phyloP scores from a whole-genome alignment of 1,140 invertebrate genomes.

The Littorina saxatilis region DNA sequence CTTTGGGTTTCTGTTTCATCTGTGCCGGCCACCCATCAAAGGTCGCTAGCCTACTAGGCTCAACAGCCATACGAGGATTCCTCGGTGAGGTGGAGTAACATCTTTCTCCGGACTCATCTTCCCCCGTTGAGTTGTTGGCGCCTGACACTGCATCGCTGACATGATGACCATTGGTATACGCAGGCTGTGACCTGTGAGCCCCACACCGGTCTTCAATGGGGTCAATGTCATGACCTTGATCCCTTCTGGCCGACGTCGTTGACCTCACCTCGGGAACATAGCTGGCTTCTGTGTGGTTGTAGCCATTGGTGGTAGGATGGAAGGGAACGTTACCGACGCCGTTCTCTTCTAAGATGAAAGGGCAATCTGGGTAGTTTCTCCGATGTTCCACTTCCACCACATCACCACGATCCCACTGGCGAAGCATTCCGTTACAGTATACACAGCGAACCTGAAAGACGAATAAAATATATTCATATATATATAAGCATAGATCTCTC shows the following conservation, averaged over 20 bases:
- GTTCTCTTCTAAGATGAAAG: slow-evolving; percentile 78
- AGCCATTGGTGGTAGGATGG: not conserved
- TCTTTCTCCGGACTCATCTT: not conserved
- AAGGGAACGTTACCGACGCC: slow-evolving; percentile 40
- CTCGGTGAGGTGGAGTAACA: slow-evolving; percentile 42
- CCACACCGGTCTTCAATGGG: not conserved
- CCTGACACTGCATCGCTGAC: not conserved
- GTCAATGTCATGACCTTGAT: slow-evolving; percentile 2
- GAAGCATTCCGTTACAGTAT: slow-evolving; percentile 49
- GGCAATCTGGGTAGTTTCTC: slow-evolving; percentile 87
- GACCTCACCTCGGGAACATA: not conserved
- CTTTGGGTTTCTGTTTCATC: slow-evolving; percentile 38
- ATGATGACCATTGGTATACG: not conserved
- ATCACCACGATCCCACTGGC: slow-evolving; percentile 82
- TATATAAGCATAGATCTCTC: no score
- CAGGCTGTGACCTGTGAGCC: not conserved
- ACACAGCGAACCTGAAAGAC: slow-evolving; percentile 15
- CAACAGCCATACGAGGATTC: slow-evolving; percentile 45
- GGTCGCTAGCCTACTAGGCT: slow-evolving; percentile 41
- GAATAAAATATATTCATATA: no score
- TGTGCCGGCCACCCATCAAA: slow-evolving; percentile 50
- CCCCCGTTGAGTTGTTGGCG: not conserved
- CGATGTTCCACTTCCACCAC: slow-evolving; percentile 92
- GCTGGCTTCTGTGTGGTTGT: slow-evolving; percentile 21
- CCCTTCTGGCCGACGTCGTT: not conserved